Evolutionary conservation across 1,140 invertebrate genomes (phyloP).

Genomic region (Danaus melanippus): DNA sequence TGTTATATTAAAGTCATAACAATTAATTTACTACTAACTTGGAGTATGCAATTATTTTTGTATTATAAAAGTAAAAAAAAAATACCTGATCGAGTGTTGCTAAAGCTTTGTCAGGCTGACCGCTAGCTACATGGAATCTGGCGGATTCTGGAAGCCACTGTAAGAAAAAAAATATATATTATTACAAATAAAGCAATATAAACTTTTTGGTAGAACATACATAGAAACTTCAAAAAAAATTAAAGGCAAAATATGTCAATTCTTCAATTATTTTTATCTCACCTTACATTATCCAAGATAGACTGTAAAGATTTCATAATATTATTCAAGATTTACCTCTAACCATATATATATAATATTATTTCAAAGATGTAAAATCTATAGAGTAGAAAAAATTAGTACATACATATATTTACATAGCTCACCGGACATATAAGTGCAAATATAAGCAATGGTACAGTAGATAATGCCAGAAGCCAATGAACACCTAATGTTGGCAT

Average conservation of each 20-base stretch:
- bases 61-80: background rate
- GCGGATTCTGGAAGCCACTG: conserved; percentile 96
- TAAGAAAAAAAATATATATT: conserved; percentile 23
- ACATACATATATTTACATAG: conserved; percentile 17
- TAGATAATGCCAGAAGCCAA: conserved; percentile 91
- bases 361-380: conserved; percentile 3
- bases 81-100: conserved; percentile 84
- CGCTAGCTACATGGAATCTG: conserved; percentile 88
- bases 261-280: no score
- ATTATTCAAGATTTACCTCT: background rate
- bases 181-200: no score
- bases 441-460: conserved; percentile 90
- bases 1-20: no score
- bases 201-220: no score
- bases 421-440: conserved; percentile 83
- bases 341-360: background rate
- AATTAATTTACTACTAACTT: no score
- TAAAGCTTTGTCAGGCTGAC: conserved; percentile 88
- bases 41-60: no score
- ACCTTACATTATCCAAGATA: background rate
- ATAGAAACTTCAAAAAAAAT: no score
- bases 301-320: conserved; percentile 5
- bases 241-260: no score
- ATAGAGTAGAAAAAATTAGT: background rate
- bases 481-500: conserved; percentile 95